These are phyloP conservation scores for Atrichornis clamosus DNA, from an alignment of 2,113 vertebrate species.

Conservation along the genomic window DNA sequence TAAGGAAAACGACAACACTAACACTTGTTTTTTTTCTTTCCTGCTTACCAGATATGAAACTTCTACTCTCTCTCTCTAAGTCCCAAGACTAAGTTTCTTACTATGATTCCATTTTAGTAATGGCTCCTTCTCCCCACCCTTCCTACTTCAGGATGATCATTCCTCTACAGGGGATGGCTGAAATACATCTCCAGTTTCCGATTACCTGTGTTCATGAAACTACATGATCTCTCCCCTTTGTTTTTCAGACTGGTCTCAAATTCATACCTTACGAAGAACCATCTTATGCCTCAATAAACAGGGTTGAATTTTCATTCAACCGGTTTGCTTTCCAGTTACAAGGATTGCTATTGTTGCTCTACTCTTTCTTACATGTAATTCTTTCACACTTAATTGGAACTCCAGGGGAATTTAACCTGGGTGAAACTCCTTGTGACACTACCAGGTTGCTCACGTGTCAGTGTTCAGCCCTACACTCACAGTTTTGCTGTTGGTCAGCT, in stretches of 20 bases:
- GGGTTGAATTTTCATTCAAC: neutral
- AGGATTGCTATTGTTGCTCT: neutral
- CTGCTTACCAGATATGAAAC: neutral
- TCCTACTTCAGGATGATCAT: neutral
- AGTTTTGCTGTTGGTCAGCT: neutral
- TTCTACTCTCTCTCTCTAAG: neutral
- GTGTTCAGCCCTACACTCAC: neutral
- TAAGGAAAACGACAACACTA: neutral
- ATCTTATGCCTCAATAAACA: neutral
- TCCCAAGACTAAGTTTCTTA: neutral
- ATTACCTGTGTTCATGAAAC: neutral
- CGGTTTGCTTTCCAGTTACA: neutral
- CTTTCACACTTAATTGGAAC: neutral
- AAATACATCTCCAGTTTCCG: neutral
- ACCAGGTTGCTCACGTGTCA: neutral
- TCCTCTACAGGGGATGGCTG: neutral
- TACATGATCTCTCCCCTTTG: neutral
- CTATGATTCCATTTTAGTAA: neutral
- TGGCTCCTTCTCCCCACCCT: neutral
- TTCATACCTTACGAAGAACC: neutral
- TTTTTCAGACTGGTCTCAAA: neutral
- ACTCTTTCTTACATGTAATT: neutral
- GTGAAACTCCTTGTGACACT: neutral
- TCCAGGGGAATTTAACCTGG: neutral
- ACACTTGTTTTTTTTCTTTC: neutral